Evolutionary conservation across 2,797 vertebrate genomes (phyloP), one percentile per base, ranked within the genome.

Genomic region (Cyprinodon diabolis): DNA sequence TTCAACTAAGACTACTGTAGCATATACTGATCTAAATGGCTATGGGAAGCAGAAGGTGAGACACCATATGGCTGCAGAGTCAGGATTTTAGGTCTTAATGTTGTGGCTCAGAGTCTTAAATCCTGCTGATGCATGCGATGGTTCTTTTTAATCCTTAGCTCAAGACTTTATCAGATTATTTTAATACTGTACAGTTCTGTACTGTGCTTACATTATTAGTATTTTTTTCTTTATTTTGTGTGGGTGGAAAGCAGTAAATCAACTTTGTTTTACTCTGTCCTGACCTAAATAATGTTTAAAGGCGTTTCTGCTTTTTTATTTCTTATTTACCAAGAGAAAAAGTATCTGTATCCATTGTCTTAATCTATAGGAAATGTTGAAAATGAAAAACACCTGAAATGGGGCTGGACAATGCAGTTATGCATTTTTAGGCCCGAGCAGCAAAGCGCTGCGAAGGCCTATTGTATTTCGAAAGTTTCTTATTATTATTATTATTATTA

Each of bases 271-370:
- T 66, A n/a, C 54, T 81, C 78, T 76, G 76, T 66, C 30, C 48
- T 47, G 51, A 80, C 79, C 78, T 80, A 12, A 83, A 78, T 80
- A 77, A 74, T 72, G 68, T 71, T 76, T 48, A 72, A 71, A 71
- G n/a, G 21, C 47, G 12, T 62, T 73, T 23, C 66, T 77, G 45
- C 66, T 68, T 4, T 19, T 51, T 49, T 49, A 13, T 49, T 49
- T 51, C 19, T 19, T 6, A 17, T 15, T 15, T 51, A 51, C 17
- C 49, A 19, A 19, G 15, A 51, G 17, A 49, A 49, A 30, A 30
- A 30, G 30, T 15, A 13, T 49, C 4, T 14, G 48, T 6, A 51
- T 51, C 15, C 5, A 4, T 51, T 1, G 49, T 19, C 7, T 51
- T 51, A 6, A 51, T 51, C 19, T 5, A 6, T 51, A 17, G 19